Evolutionary conservation across 2,797 vertebrate genomes (phyloP), one percentile per base, ranked within the genome.

Genomic region (Paramormyrops hopkinsi): DNA sequence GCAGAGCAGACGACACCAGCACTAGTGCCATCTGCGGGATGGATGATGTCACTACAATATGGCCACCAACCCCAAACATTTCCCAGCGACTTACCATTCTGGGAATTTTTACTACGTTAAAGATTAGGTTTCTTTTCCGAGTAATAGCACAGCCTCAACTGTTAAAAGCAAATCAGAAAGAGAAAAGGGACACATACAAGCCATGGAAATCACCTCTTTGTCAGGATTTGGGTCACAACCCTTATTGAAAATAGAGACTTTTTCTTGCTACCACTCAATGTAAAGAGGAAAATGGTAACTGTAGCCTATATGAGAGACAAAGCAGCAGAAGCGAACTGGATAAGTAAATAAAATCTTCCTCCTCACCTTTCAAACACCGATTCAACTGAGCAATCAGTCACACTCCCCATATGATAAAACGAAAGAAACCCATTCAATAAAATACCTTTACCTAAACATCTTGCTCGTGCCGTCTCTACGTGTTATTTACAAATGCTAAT

Each of bases 391-490:
- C 9, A 22, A 17, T 54, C 84, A 25, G 46, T 54, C n/a, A 25
- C 22, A 54, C 50, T 86, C 48, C 84, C 41, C 29, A 2, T 86
- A 89, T 94, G 12, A 95, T 94, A 95, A 95, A 96, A 86, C 2
- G 48, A 89, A 51, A 17, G n/a, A 88, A 88, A 53, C 92, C 93
- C 91, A 94, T 91, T 89, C 94, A 54, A 95, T 94, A 94, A 96
- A 96, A 86, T 37, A 82, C 76, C 51, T 17, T 96, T 96, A 96
- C 96, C 96, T 94, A 96, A 95, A 94, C 94, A 90, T 92, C 91
- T 51, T 91, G 1, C 92, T 93, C 94, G 93, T 93, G 93, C 92
- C 94, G 91, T 93, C 91, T 90, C 86, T 91, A 90, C 92, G 89
- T 93, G 91, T 90, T 96, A 95, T 96, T 91, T 96, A 96, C 96